These are phyloP conservation scores for Trichosurus vulpecula DNA, from an alignment of 2,797 vertebrate genomes.

Conservation along the genomic window DNA sequence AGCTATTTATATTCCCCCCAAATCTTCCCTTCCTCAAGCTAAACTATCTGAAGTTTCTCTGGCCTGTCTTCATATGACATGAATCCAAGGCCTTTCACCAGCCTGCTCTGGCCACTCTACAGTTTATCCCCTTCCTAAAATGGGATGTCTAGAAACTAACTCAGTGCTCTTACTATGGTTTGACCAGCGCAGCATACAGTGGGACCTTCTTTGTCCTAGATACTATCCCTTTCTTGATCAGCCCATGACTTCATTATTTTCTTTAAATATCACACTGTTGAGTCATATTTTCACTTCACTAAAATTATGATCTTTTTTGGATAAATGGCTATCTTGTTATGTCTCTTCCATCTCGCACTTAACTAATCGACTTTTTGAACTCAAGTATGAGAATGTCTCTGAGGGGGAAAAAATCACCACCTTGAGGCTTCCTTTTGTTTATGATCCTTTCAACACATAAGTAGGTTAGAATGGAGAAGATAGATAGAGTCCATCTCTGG, in stretches of 20 bases:
- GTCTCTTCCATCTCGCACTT: not conserved
- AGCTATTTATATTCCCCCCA: not conserved
- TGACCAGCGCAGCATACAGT: not conserved
- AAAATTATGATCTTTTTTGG: not conserved
- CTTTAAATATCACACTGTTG: not conserved
- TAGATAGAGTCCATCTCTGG: not conserved
- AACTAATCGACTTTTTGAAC: not conserved
- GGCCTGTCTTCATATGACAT: not conserved
- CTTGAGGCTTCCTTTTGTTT: not conserved
- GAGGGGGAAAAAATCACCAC: not conserved
- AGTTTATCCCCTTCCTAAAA: not conserved
- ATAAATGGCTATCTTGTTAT: not conserved
- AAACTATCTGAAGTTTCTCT: not conserved
- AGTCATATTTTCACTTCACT: not conserved
- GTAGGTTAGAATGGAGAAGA: not conserved
- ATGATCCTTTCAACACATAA: not conserved
- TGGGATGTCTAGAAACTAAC: not conserved
- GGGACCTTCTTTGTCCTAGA: not conserved
- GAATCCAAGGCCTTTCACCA: not conserved
- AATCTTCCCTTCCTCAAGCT: not conserved
- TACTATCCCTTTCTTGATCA: not conserved
- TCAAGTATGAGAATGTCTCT: not conserved
- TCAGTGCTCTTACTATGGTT: not conserved
- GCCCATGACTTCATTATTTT: not conserved
- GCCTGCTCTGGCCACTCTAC: not conserved